Base-by-base conservation (phyloP, 2,888 invertebrate genomes). In the Drosophila maculinotata region DNA sequence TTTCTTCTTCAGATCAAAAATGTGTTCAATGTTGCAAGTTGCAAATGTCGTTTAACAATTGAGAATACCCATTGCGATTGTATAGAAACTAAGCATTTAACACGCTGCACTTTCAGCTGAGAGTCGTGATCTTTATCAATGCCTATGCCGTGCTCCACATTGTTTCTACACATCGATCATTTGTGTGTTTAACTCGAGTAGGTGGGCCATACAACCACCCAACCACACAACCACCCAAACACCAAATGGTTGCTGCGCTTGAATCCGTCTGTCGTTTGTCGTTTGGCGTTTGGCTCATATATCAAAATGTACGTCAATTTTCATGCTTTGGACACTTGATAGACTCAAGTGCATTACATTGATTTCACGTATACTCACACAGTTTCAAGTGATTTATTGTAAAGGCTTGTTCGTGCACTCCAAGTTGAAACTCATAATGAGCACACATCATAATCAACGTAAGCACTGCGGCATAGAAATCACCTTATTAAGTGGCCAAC, bases 351-450 rank as follows among this genome's bases (percentile, higher is more conserved):
- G 89, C 85, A 69, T 89, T 85, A 89, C 89, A 89, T 88, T 88
- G 89, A 88, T 88, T 88, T 89, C 78, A 84, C 87, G 68, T 81
- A 86, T 81, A 77, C 75, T 56, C 60, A 62, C 68, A 69, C 79
- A 53, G 69, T 77, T 76, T 89, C 87, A 88, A 88, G 88, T 89
- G 88, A 88, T 88, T 89, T 89, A 89, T 88, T 88, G 89, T 89
- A 87, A 89, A 84, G 89, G 89, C 88, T 83, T 83, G 87, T 86
- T 74, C 67, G 74, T 60, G 63, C 88, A 83, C 88, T 83, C 88
- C 69, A 87, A 72, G 39, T 60, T 64, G 63, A 62, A 81, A 81
- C 85, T 81, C 87, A 84, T 84, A 81, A 87, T 87, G 87, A 87
- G 71, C 79, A 62, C 72, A 72, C 77, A 76, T 71, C 48, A 72